Percentiles rank a stretch among this genome's conserved stretches.
These are phyloP conservation scores for Eilema caniola DNA, from an alignment of 2,888 invertebrate species.

Conservation along the genomic window DNA sequence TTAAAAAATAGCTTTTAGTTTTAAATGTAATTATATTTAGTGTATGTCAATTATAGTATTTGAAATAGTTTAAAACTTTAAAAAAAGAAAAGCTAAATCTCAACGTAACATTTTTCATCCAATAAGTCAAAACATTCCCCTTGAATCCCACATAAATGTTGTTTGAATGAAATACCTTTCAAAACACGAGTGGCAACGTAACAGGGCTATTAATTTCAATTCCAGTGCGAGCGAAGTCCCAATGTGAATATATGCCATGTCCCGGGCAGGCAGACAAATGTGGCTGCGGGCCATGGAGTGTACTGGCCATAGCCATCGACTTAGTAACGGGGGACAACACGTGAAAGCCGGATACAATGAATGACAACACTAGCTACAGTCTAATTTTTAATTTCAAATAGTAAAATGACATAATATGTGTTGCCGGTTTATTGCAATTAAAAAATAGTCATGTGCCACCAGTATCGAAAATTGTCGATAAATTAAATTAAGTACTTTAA, in stretches of 20 bases:
- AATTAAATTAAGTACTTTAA: too few relatives aligned
- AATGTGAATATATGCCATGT: slow-evolving; percentile 44
- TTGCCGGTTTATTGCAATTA: too few relatives aligned
- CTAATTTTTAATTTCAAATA: too few relatives aligned
- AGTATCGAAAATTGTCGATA: too few relatives aligned
- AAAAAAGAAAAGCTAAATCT: too few relatives aligned
- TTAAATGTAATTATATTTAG: too few relatives aligned
- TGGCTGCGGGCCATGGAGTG: slow-evolving; percentile 42
- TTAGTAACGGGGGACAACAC: slow-evolving; percentile 39
- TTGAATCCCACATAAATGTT: neutral
- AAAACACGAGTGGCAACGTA: slow-evolving; percentile 21
- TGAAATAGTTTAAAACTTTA: too few relatives aligned
- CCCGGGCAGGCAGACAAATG: slow-evolving; percentile 47
- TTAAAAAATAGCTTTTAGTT: too few relatives aligned
- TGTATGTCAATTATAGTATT: too few relatives aligned
- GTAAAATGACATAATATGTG: too few relatives aligned
- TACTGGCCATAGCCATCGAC: slow-evolving; percentile 43
- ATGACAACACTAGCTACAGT: slow-evolving; percentile 33
- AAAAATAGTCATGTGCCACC: too few relatives aligned
- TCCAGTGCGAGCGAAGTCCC: slow-evolving; percentile 28
- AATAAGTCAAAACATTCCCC: neutral
- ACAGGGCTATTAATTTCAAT: slow-evolving; percentile 49
- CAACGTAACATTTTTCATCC: neutral
- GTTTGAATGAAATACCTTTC: slow-evolving; percentile 12
- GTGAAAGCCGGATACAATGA: slow-evolving; percentile 32